A percentile compares a stretch with the other conserved stretches of the same genome.
These are phyloP conservation scores for Ormyrus nitidulus DNA, from an alignment of 2,888 invertebrate genomes.

Conservation along the genomic window DNA sequence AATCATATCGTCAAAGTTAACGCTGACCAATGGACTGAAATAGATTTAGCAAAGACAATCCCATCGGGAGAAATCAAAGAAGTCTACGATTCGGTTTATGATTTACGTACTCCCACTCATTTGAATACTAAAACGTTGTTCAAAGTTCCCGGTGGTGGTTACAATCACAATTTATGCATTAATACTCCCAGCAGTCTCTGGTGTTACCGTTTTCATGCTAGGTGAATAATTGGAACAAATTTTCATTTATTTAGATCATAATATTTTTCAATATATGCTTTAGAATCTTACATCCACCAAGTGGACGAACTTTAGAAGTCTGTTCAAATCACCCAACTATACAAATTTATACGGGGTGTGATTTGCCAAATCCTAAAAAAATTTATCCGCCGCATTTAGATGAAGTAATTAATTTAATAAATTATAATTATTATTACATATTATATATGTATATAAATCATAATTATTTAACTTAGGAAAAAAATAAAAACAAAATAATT, in stretches of 20 bases:
- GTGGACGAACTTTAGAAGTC: conserved; percentile 77
- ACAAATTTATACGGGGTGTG: conserved; percentile 79
- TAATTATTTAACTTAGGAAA: not conserved
- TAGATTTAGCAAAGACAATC: conserved; percentile 70
- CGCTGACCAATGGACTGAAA: conserved; percentile 75
- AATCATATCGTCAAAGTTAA: conserved; percentile 74
- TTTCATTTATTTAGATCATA: not conserved
- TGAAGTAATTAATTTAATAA: not conserved
- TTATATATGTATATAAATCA: not conserved
- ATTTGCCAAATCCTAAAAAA: conserved; percentile 68
- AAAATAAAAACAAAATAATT: not conserved
- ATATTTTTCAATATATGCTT: not conserved
- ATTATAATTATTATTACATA: not conserved
- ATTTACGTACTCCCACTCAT: conserved; percentile 75
- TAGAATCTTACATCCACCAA: conserved; percentile 72
- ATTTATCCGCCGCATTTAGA: conserved; percentile 57
- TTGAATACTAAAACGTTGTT: conserved; percentile 70
- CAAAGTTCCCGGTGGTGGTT: conserved; percentile 75
- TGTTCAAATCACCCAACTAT: conserved; percentile 79
- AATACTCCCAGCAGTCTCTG: conserved; percentile 61
- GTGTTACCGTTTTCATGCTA: conserved; percentile 70
- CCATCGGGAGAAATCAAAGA: conserved; percentile 68
- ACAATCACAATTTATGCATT: conserved; percentile 77
- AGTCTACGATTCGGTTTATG: conserved; percentile 73
- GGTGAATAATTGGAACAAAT: conserved; percentile 61